Evolutionary conservation across 2,888 invertebrate species (phyloP), one percentile per base, ranked within the genome.

Genomic region (Perithous albicinctus): DNA sequence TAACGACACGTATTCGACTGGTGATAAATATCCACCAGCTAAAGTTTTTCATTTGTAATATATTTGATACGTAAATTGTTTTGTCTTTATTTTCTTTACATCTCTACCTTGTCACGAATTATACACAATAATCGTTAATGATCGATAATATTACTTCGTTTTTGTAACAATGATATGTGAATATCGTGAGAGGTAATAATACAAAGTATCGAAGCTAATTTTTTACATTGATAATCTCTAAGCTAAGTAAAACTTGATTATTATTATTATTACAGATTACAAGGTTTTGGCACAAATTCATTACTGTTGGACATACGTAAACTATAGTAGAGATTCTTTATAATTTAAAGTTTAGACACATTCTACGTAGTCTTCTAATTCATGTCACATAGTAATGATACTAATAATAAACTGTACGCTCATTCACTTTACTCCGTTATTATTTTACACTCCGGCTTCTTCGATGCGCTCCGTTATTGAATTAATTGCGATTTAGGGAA

Each of bases 131-230:
- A 73, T 73, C 61, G 67, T 73, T 73, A 77, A 51, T 73, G 54
- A 77, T 69, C 73, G 77, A 76, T 66, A 74, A 69, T 73, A 59
- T 76, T 72, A 72, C 59, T 61, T 80, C 48, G 29, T 77, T 67
- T 54, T 67, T 51, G 35, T 77, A 81, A 81, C 77, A 67, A 77
- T 76, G 80, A 76, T 80, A 80, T 69, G 76, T 51, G 35, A 51
- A 67, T 48, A 32, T 32, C 67, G 77, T 73, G 82, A 83, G 77
- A 82, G 84, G 84, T 85, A 84, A 61, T 83, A 85, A 86, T 75
- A 85, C 85, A 85, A 72, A 29, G 23, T 41, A 66, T 46, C 20
- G 38, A 51, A 54, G 35, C 67, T 54, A 54, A 66, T 82, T 59
- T 82, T 59, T 72, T n/a, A 51, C 43, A 51, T 67, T 20, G 5